Conservation (phyloP, 64 coral and sea anemone species). For the Astreopora myriophthalma region DNA sequence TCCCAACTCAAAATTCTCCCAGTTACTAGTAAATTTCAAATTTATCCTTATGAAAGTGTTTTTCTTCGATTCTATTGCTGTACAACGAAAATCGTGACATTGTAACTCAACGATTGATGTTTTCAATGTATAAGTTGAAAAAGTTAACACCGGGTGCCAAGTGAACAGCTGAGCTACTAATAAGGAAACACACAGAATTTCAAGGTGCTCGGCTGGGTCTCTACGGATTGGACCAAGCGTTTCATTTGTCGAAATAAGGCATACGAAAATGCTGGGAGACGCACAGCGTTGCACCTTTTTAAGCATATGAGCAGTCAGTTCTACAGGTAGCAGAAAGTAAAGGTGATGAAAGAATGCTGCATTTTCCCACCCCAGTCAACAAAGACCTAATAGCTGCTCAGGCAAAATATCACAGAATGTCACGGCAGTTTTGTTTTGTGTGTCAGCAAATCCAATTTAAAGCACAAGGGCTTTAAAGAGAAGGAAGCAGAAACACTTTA, state of each 20-base stretch:
- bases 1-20: too few relatives aligned
- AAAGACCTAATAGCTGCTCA: background rate
- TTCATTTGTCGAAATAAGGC: background rate
- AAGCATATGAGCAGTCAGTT: background rate
- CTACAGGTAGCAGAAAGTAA: background rate
- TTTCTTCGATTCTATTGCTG: too few relatives aligned
- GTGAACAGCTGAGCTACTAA: too few relatives aligned
- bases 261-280: background rate
- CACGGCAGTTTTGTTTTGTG: background rate
- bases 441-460: conserved; percentile 30
- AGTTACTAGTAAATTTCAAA: too few relatives aligned
- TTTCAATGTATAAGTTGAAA: too few relatives aligned
- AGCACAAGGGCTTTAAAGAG: conserved; percentile 31
- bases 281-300: background rate
- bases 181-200: too few relatives aligned
- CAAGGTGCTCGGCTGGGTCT: too few relatives aligned
- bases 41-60: too few relatives aligned
- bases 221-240: background rate
- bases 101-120: too few relatives aligned
- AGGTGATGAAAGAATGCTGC: background rate
- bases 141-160: too few relatives aligned
- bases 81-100: too few relatives aligned
- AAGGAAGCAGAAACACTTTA: background rate
- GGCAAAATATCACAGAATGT: background rate
- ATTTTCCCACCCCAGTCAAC: background rate